phyloP scores from a whole-genome alignment of 2,113 vertebrate genomes.

The Todiramphus saurophagus region DNA sequence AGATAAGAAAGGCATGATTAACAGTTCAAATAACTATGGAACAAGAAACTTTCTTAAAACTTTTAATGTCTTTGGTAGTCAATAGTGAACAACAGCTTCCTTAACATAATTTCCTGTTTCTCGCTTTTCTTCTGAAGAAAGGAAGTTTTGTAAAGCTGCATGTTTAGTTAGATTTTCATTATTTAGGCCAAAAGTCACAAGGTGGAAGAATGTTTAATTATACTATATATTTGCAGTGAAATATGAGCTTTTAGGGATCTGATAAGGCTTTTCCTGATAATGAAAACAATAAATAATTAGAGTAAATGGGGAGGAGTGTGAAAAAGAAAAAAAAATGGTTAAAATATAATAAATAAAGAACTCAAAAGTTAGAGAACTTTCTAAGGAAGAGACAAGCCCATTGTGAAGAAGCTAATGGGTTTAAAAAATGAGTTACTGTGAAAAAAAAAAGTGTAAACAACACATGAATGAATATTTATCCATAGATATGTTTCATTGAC shows the following conservation, averaged over 20 bases:
- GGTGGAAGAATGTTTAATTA: background rate
- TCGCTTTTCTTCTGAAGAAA: background rate
- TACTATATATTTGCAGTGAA: background rate
- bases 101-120: background rate
- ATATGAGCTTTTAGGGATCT: background rate
- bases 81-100: background rate
- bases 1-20: background rate
- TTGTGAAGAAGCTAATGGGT: background rate
- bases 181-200: background rate
- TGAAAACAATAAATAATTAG: background rate
- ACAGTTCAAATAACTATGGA: background rate
- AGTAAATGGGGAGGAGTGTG: fast-evolving
- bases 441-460: background rate
- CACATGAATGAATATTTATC: background rate
- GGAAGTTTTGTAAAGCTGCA: background rate
- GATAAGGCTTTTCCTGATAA: background rate
- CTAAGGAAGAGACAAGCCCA: background rate
- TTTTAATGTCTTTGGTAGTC: background rate
- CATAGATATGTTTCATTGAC: background rate
- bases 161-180: background rate
- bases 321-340: background rate
- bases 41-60: background rate
- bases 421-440: background rate
- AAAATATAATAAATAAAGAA: background rate
- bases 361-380: background rate